phyloP scores from a whole-genome alignment of 2,888 invertebrate genomes.

The Aromia moschata region DNA sequence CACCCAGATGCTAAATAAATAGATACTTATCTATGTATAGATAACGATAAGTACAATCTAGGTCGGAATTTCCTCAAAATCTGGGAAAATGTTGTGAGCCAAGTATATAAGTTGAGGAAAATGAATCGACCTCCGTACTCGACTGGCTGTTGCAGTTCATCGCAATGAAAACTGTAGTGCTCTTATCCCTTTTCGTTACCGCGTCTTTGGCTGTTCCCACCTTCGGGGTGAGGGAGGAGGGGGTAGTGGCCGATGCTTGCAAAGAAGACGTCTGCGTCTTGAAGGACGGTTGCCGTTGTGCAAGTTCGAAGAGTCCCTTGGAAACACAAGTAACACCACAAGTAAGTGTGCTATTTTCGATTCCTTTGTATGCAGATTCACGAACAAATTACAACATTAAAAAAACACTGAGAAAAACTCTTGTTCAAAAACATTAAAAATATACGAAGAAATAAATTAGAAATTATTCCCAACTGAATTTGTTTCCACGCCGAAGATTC shows the following conservation, averaged over 20 bases:
- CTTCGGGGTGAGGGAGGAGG: background rate
- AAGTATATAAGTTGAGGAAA: background rate
- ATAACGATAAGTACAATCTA: too few relatives aligned
- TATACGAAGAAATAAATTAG: too few relatives aligned
- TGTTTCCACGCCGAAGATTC: too few relatives aligned
- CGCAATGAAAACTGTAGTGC: background rate
- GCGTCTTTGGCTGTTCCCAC: conserved; percentile 3
- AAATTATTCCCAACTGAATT: too few relatives aligned
- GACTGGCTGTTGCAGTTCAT: background rate
- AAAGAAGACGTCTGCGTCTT: conserved; percentile 31
- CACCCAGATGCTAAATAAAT: too few relatives aligned
- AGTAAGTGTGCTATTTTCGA: too few relatives aligned
- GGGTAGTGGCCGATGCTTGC: conserved; percentile 33
- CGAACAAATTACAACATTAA: too few relatives aligned
- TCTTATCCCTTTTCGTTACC: background rate
- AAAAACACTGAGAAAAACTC: too few relatives aligned
- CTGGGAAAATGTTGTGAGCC: background rate
- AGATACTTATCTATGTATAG: too few relatives aligned
- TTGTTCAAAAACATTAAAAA: too few relatives aligned
- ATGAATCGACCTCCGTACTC: background rate
- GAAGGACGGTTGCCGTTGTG: conserved; percentile 46
- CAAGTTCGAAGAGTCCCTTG: conserved; percentile 36
- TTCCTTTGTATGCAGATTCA: too few relatives aligned
- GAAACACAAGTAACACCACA: conserved; percentile 24
- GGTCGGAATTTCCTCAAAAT: too few relatives aligned